Conservation (phyloP, 2,797 vertebrate genomes). For the Alfaro cultratus region DNA sequence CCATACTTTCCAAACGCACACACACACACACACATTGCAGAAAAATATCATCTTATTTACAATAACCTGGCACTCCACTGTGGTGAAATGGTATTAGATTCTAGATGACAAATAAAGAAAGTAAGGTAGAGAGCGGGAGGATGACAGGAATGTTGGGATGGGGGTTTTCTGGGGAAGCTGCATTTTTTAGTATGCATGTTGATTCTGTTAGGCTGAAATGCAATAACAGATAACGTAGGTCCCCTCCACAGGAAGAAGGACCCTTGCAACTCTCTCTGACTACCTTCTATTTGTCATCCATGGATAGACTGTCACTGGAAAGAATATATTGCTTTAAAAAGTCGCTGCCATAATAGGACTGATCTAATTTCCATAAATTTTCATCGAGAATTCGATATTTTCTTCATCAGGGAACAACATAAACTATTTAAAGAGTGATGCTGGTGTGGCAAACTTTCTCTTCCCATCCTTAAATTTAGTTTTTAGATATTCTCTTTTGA, state of each 20-base stretch:
- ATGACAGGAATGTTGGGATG: constrained; percentile 67
- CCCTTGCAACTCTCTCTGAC: constrained; percentile 79
- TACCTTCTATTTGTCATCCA: constrained; percentile 83
- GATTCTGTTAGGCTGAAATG: constrained; percentile 82
- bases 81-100: constrained; percentile 79
- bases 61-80: constrained; percentile 79
- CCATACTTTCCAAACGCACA: constrained; percentile 44
- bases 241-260: constrained; percentile 73
- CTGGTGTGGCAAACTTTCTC: constrained; percentile 83
- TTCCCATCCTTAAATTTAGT: constrained; percentile 76
- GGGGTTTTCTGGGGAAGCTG: constrained; percentile 68
- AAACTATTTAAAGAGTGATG: constrained; percentile 81
- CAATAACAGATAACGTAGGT: constrained; percentile 81
- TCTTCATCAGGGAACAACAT: constrained; percentile 85
- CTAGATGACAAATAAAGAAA: constrained; percentile 82
- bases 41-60: constrained; percentile 81
- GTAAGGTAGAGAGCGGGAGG: constrained; percentile 67
- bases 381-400: constrained; percentile 85
- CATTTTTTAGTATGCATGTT: constrained; percentile 80
- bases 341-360: constrained; percentile 82
- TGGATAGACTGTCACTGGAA: constrained; percentile 79
- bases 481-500: constrained; percentile 76
- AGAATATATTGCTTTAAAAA: constrained; percentile 88
- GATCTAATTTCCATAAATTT: constrained; percentile 89
- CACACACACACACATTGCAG: constrained; percentile 38